These are phyloP conservation scores for Euplagia quadripunctaria DNA, from an alignment of 2,888 invertebrate species.

Conservation along the genomic window DNA sequence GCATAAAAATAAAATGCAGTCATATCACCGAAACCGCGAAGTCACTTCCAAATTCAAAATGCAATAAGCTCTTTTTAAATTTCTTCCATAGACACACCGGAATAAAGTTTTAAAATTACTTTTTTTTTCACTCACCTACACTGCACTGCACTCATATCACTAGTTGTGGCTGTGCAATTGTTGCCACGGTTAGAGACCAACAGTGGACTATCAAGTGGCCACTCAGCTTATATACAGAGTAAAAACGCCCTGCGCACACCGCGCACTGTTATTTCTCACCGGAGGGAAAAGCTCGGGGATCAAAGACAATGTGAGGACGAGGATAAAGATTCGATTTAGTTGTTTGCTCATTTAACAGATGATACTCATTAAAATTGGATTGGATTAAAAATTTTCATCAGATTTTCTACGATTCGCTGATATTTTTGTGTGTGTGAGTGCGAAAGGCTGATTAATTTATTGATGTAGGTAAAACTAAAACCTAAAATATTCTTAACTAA, in stretches of 20 bases:
- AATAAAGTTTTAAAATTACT: slow-evolving; percentile 3
- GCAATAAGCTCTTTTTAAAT: slow-evolving; percentile 1
- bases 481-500: too few species aligned
- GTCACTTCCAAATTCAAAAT: slow-evolving; percentile 13
- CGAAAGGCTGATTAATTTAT: too few species aligned
- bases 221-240: slow-evolving; percentile 42
- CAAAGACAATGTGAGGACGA: not conserved
- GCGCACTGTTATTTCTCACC: slow-evolving; percentile 14
- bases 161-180: slow-evolving; percentile 14
- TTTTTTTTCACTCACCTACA: slow-evolving; percentile 45
- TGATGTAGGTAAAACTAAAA: too few species aligned
- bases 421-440: not conserved
- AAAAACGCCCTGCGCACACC: slow-evolving; percentile 36
- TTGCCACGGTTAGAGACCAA: slow-evolving; percentile 22
- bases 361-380: not conserved
- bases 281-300: slow-evolving; percentile 3
- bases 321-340: not conserved
- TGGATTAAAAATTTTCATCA: not conserved
- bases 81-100: slow-evolving; percentile 7
- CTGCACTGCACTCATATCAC: slow-evolving; percentile 42
- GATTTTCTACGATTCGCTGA: not conserved
- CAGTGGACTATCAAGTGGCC: slow-evolving; percentile 28
- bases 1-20: not conserved
- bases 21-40: not conserved
- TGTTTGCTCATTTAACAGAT: not conserved